A percentile compares a stretch with the other conserved stretches of the same genome.
phyloP scores from a whole-genome alignment of 1,140 invertebrate species.

The Drosophila persimilis region DNA sequence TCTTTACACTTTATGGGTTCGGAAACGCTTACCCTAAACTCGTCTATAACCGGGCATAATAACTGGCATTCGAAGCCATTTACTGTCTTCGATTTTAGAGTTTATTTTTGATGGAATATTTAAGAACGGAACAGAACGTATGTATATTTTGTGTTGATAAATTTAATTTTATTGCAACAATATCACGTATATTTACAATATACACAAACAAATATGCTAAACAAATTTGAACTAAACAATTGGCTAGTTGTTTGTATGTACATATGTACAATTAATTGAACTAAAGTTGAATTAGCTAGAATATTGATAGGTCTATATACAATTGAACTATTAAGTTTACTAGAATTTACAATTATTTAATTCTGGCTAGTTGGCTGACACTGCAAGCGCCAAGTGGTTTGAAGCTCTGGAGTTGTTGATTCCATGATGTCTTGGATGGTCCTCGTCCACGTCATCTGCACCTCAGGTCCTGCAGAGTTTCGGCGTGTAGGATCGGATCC shows the following conservation, averaged over 20 bases:
- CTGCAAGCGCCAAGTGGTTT: conserved; percentile 18
- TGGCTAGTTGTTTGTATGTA: conserved; percentile 13
- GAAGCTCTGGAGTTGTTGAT: neutral
- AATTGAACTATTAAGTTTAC: conserved; percentile 31
- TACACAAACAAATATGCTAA: conserved; percentile 32
- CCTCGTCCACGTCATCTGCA: neutral
- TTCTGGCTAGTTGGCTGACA: conserved; percentile 44
- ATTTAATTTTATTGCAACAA: conserved; percentile 67
- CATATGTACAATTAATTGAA: conserved; percentile 6
- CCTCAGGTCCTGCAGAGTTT: neutral
- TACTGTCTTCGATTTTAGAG: neutral
- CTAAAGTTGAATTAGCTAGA: conserved; percentile 27
- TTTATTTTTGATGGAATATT: neutral
- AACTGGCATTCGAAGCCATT: neutral
- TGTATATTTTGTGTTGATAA: conserved; percentile 17
- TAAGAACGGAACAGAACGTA: too few species aligned
- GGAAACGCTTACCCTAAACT: too few species aligned
- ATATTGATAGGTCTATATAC: conserved; percentile 23
- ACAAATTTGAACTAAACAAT: conserved; percentile 2
- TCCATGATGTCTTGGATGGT: neutral
- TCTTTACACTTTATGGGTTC: too few species aligned
- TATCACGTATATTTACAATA: conserved; percentile 70
- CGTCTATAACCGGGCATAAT: too few species aligned
- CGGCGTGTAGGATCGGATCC: neutral
- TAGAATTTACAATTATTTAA: conserved; percentile 53